Percentiles rank a stretch among this genome's conserved stretches.
phyloP scores from a whole-genome alignment of 1,140 invertebrate species.

The Leptopilina boulardi region DNA sequence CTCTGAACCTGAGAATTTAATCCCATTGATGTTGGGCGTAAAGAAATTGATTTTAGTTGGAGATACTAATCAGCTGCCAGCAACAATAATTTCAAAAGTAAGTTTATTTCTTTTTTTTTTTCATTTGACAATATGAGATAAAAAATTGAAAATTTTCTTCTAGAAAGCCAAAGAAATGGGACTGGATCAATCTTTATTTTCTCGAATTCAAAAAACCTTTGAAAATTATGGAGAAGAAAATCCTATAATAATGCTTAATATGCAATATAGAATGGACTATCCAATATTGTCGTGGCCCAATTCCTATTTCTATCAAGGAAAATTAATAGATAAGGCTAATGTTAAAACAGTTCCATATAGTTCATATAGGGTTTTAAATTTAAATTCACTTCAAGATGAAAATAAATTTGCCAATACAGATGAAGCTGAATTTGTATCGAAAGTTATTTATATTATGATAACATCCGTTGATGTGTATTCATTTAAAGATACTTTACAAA shows the following conservation, averaged over 20 bases:
- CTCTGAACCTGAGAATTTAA: constrained; percentile 87
- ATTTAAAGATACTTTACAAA: constrained; percentile 47
- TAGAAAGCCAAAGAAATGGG: constrained; percentile 79
- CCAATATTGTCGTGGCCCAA: constrained; percentile 87
- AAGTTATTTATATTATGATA: constrained; percentile 78
- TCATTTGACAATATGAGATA: not conserved
- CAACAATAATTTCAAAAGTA: constrained; percentile 86
- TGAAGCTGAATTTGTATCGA: constrained; percentile 78
- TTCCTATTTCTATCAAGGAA: constrained; percentile 84
- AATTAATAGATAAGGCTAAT: constrained; percentile 74
- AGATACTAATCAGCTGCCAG: constrained; percentile 91
- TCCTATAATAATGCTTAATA: constrained; percentile 78
- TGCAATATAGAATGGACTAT: constrained; percentile 92
- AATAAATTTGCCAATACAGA: constrained; percentile 72
- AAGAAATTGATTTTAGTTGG: constrained; percentile 90
- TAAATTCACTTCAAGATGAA: constrained; percentile 68
- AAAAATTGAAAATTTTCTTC: constrained; percentile 27
- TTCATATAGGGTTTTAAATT: constrained; percentile 79
- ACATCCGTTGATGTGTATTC: constrained; percentile 52
- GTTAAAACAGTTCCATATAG: constrained; percentile 62
- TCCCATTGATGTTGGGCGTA: constrained; percentile 86
- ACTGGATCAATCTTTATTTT: constrained; percentile 81
- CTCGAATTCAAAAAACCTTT: constrained; percentile 65
- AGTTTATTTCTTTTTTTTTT: constrained; percentile 47
- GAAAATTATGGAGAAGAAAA: constrained; percentile 38